Conservation (phyloP, 2,888 invertebrate genomes). For the Perithous albicinctus region DNA sequence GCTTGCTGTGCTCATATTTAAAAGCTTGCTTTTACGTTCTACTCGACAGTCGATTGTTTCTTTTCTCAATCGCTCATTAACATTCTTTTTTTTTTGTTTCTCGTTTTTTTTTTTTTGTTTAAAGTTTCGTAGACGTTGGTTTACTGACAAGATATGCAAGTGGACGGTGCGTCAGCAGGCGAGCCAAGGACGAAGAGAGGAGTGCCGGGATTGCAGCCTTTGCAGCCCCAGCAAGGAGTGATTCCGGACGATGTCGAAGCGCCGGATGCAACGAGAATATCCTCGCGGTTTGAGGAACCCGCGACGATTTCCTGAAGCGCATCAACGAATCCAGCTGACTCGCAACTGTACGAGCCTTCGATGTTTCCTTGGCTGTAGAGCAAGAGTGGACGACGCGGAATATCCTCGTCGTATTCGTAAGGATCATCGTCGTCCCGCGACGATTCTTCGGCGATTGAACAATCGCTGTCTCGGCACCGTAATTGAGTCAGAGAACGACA, state of each 20-base stretch:
- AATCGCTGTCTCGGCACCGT: conserved; percentile 55
- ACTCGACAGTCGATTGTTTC: conserved; percentile 11
- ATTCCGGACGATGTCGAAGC: conserved; percentile 70
- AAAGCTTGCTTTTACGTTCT: conserved; percentile 33
- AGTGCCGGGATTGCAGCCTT: conserved; percentile 72
- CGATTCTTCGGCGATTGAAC: conserved; percentile 56
- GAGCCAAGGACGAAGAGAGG: conserved; percentile 82
- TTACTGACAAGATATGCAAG: conserved; percentile 80
- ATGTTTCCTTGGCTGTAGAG: conserved; percentile 31
- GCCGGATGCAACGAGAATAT: conserved; percentile 65
- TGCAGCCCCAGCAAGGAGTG: conserved; percentile 78
- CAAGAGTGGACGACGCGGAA: conserved; percentile 73
- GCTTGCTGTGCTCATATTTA: conserved; percentile 56
- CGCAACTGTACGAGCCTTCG: conserved; percentile 9
- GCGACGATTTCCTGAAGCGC: not conserved
- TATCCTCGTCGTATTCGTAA: conserved; percentile 85
- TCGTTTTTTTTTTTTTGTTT: conserved; percentile 32
- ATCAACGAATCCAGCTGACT: not conserved
- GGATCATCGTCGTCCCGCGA: conserved; percentile 82
- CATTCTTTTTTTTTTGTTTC: conserved; percentile 25
- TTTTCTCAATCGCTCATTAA: not conserved
- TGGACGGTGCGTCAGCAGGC: conserved; percentile 78
- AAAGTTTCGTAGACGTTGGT: conserved; percentile 25
- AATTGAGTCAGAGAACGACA: conserved; percentile 3
- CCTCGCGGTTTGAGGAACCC: conserved; percentile 57